Base-by-base conservation (phyloP, 2,888 invertebrate genomes). In the Silvanus unidentatus region DNA sequence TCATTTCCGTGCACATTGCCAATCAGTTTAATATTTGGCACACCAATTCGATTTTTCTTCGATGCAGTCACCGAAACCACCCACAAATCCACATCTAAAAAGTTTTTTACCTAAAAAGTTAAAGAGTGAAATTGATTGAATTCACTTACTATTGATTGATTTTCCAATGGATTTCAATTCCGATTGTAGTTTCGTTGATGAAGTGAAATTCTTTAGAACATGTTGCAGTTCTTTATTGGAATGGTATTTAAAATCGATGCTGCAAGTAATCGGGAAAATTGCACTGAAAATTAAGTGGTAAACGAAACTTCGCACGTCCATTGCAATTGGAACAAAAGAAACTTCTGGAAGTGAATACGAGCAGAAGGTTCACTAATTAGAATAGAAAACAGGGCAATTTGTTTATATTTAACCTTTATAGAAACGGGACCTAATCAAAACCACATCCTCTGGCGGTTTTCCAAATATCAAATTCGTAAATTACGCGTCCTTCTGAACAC, bases 1-100 rank as follows among this genome's bases (percentile, higher is more conserved):
- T 80, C 85, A 64, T 84, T 81, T 27, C 86, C 87, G 64, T 87
- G 86, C 73, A 87, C 84, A 65, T 85, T 86, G 16, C 77, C 86
- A 32, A 87, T 74, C 53, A 84, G 77, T 68, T 86, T 86, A 45
- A 87, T 78, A 65, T 84, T 82, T 1, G 86, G 86, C 47, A 81
- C 65, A 1, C 72, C 72, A 2, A 67, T 39, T 46, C 60, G 63
- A 16, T 59, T 57, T 46, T 58, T 56, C 2, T 66, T 67, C 1
- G 69, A 64, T 10, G 72, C 71, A 2, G 75, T 72, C 13, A 79
- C 57, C 50, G 77, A 75, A 51, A 80, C 60, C n/a, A 79, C 80
- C 78, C 77, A 78, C 40, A 82, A 63, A 16, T 78, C 73, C 41
- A 70, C 65, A 14, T 73, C 81, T 80, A 62, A 27, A 62, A 58